phyloP scores from a whole-genome alignment of 2,113 vertebrate genomes.

The Seriola dumerili region DNA sequence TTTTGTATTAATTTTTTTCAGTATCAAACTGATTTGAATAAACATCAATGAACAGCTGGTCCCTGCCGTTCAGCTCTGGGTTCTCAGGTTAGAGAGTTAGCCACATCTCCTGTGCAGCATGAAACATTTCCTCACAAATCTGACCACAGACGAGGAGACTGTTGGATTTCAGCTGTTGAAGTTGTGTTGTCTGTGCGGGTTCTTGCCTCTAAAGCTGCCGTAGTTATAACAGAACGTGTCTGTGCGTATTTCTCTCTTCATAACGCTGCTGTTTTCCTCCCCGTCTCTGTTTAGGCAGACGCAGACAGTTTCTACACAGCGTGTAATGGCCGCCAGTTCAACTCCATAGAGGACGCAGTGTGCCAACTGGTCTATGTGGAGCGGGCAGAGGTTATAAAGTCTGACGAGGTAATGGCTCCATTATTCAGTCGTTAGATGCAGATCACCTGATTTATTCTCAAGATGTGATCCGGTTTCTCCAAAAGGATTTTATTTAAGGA shows the following conservation, averaged over 20 bases:
- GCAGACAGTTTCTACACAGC: slow-evolving; percentile 96
- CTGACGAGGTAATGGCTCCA: slow-evolving; percentile 87
- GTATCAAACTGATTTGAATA: no score
- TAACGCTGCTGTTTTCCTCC: not conserved
- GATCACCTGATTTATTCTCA: no score
- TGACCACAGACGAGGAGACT: not conserved
- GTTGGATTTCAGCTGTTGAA: not conserved
- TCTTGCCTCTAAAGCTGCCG: not conserved
- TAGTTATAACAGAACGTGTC: not conserved
- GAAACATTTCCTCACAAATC: not conserved
- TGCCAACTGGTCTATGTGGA: slow-evolving; percentile 98
- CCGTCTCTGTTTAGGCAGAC: slow-evolving; percentile 85
- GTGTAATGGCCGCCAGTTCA: slow-evolving; percentile 96
- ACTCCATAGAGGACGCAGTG: slow-evolving; percentile 97
- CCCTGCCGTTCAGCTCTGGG: no score
- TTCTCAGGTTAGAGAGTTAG: no score
- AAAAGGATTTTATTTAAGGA: no score
- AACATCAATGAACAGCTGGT: no score
- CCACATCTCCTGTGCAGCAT: not conserved
- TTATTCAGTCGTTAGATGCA: no score
- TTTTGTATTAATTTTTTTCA: no score
- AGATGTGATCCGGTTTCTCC: no score
- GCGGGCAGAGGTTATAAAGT: slow-evolving; percentile 95
- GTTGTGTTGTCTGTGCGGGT: not conserved
- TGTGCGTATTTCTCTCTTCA: not conserved